Evolutionary conservation across 2,113 vertebrate genomes (phyloP).

Genomic region (Papio anubis): DNA sequence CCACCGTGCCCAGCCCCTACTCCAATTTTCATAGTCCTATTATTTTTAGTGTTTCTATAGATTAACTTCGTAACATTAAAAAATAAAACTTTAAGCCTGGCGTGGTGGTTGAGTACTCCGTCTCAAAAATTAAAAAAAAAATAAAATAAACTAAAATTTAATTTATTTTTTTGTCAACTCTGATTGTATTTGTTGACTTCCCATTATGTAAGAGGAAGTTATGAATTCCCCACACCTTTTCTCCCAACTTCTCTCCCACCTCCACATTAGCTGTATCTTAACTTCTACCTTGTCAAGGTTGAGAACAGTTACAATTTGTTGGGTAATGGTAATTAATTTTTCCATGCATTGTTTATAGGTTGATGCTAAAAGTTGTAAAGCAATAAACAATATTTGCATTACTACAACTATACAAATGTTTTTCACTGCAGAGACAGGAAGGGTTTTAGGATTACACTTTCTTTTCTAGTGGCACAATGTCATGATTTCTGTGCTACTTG

Average conservation of each 20-base stretch:
- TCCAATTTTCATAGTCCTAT: not conserved
- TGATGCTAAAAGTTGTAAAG: not conserved
- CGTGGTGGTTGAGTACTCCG: too few species aligned
- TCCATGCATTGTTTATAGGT: not conserved
- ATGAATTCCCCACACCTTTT: not conserved
- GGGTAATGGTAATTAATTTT: not conserved
- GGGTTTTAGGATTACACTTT: not conserved
- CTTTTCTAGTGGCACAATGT: not conserved
- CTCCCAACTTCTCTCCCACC: not conserved
- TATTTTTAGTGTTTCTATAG: not conserved
- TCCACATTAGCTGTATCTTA: not conserved
- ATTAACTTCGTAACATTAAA: not conserved
- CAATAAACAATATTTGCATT: not conserved
- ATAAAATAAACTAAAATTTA: too few species aligned
- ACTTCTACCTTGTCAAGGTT: not conserved
- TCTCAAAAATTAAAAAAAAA: too few species aligned
- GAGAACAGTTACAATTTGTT: not conserved
- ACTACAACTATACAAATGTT: not conserved
- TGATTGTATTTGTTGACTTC: not conserved
- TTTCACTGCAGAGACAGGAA: not conserved
- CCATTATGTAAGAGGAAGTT: not conserved
- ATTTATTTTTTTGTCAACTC: not conserved
- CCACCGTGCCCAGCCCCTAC: too few species aligned
- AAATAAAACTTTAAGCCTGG: not conserved
- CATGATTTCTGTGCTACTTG: not conserved